Evolutionary conservation across 2,888 invertebrate genomes (phyloP).

Genomic region (Chaitophorus viminalis): DNA sequence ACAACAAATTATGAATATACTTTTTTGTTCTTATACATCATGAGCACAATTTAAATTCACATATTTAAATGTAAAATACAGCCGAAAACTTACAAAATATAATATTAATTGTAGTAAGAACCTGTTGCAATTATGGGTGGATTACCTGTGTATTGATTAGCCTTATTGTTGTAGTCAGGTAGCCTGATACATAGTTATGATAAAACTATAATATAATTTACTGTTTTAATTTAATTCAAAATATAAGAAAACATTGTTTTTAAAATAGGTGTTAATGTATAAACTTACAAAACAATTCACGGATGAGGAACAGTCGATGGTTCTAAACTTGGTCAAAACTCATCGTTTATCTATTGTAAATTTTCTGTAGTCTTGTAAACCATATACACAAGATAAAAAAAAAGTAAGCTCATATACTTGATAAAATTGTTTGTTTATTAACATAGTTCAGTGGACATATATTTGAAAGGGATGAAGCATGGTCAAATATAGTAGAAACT

Average conservation of each 20-base stretch:
- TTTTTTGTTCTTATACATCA: too few species aligned
- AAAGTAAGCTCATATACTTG: not conserved
- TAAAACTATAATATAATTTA: conserved; percentile 19
- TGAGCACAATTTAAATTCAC: too few species aligned
- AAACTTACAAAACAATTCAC: not conserved
- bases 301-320: not conserved
- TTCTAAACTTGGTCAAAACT: conserved; percentile 5
- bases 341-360: not conserved
- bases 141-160: too few species aligned
- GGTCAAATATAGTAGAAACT: not conserved
- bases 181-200: not conserved
- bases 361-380: not conserved
- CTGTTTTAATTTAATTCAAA: not conserved
- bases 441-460: not conserved
- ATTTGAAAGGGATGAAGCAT: conserved; percentile 13
- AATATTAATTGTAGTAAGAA: too few species aligned
- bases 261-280: conserved; percentile 12
- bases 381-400: conserved; percentile 19
- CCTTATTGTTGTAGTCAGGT: not conserved
- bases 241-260: conserved; percentile 17
- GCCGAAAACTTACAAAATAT: too few species aligned
- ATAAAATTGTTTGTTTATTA: not conserved
- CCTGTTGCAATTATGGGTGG: not conserved
- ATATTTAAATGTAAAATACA: too few species aligned
- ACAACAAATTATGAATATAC: too few species aligned